Evolutionary conservation across 2,797 vertebrate genomes (phyloP), one percentile per base, ranked within the genome.

Genomic region (Leptatherina wallacei): DNA sequence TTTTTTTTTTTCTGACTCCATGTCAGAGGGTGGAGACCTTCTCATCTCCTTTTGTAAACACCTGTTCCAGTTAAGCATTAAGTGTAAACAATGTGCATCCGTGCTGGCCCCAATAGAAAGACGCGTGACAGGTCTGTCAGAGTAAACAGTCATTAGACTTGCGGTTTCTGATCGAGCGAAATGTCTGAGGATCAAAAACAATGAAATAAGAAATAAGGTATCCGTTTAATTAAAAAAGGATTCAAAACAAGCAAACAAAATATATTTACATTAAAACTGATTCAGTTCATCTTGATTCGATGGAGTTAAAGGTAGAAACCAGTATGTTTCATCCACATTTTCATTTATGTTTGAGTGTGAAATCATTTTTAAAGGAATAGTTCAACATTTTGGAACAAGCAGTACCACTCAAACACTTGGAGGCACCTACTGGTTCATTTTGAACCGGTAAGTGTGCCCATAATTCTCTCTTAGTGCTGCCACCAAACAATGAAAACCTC

Each of bases 41-140:
- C 14, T 59, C 65, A 12, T 86, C 62, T 79, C 58, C 59, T 65
- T n/a, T 51, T 42, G 36, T 61, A 12, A 33, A 0, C 64, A 56
- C 68, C 63, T 76, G 61, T 61, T 85, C 69, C 63, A 68, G 55
- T 85, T 72, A 88, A 75, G 86, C 83, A 79, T 90, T 72, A 86
- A 81, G 60, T 88, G 89, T 90, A 88, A 91, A 90, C 92, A 90
- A 92, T 73, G 65, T 38, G 52, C 58, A 61, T 71, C 22, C 62
- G 30, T 65, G 80, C 84, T 59, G 52, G 73, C 62, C 77, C 65
- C 47, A 74, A 83, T 71, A 75, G 47, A 75, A 65, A 83, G 58
- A 83, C 59, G 80, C 68, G 75, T 14, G 55, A 77, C 77, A 76
- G 74, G 65, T 79, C 78, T 62, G 51, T 78, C 61, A 67, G 32